Percentiles rank a stretch among this genome's conserved stretches.
These are phyloP conservation scores for Polydrusus pterygomalis DNA, from an alignment of 2,888 invertebrate genomes.

Conservation along the genomic window DNA sequence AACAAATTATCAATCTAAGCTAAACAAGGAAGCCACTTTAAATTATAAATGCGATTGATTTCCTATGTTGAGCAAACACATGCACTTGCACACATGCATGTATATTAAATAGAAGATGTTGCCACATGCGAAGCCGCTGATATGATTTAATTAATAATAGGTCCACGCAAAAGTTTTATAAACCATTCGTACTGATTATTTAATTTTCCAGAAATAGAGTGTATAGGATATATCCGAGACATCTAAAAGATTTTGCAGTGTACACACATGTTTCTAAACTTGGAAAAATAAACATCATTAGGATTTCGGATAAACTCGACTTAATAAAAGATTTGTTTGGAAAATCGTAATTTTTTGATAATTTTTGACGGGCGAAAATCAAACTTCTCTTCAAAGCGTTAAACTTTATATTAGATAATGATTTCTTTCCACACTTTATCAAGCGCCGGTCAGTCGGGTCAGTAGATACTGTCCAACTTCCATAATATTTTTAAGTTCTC, in stretches of 20 bases:
- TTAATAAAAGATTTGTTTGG: conserved; percentile 31
- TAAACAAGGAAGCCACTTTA: too few species aligned
- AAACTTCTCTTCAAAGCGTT: not conserved
- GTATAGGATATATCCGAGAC: conserved; percentile 32
- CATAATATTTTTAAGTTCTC: too few species aligned
- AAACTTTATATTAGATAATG: not conserved
- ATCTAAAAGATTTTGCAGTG: conserved; percentile 29
- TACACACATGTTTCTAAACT: conserved; percentile 36
- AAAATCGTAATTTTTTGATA: conserved; percentile 25
- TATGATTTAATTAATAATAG: too few species aligned
- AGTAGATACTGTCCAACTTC: too few species aligned
- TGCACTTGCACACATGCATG: too few species aligned
- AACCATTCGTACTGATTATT: conserved; percentile 38
- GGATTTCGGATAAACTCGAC: conserved; percentile 24
- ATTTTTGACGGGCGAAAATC: conserved; percentile 6
- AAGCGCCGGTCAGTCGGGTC: not conserved
- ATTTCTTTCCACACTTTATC: not conserved
- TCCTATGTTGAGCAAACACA: too few species aligned
- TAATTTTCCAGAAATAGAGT: conserved; percentile 40
- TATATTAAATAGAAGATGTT: too few species aligned
- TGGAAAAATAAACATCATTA: conserved; percentile 42
- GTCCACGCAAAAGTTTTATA: conserved; percentile 13
- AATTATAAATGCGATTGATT: too few species aligned
- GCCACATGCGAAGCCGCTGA: too few species aligned
- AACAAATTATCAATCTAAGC: too few species aligned